Conservation (phyloP, 2,888 invertebrate species). For the Poecilobothrus nobilitatus region DNA sequence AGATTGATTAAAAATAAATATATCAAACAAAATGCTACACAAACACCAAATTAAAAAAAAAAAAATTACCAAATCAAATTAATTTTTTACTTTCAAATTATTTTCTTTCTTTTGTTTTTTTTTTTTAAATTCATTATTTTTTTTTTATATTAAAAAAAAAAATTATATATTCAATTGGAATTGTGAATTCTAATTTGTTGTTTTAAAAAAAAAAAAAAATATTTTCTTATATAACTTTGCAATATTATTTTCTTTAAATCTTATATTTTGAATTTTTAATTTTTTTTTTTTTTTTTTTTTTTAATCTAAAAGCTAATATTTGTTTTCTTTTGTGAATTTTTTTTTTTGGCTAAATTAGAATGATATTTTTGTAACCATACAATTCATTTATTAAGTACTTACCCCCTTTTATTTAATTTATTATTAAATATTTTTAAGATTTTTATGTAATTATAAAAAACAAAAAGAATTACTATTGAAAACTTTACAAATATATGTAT, state of each 20-base stretch:
- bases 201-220: conserved; percentile 16
- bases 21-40: conserved; percentile 35
- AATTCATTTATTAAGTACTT: no score
- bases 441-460: no score
- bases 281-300: background rate
- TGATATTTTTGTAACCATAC: background rate
- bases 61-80: conserved; percentile 26
- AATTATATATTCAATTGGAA: conserved; percentile 24
- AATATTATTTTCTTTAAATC: conserved; percentile 7
- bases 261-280: background rate
- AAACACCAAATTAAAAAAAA: conserved; percentile 32
- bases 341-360: background rate
- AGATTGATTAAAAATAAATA: conserved; percentile 12
- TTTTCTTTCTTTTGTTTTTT: conserved; percentile 35
- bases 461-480: no score
- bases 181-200: conserved; percentile 18
- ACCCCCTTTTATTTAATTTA: no score
- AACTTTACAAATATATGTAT: no score
- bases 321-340: background rate
- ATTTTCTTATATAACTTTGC: conserved; percentile 2
- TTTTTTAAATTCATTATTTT: conserved; percentile 20
- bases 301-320: background rate
- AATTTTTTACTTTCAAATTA: conserved; percentile 21
- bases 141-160: conserved; percentile 27
- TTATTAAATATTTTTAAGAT: no score